Percentiles rank a stretch among this genome's conserved stretches.
Conservation (phyloP, 2,113 vertebrate species). For the Erpornis zantholeuca region DNA sequence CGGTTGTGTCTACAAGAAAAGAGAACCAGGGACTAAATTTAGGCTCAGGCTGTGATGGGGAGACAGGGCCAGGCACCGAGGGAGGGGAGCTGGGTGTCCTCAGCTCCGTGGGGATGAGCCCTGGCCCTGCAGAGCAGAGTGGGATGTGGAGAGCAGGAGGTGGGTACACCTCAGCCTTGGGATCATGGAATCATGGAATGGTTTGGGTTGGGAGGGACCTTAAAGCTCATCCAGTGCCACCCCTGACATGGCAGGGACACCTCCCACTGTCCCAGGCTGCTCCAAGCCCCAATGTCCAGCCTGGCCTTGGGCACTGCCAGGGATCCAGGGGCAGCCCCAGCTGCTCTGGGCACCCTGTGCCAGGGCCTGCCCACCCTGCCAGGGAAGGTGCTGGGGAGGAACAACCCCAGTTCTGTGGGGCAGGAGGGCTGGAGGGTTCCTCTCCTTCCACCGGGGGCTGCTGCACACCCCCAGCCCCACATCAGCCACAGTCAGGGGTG, state of each 20-base stretch:
- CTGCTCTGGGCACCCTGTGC: neutral
- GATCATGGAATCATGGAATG: neutral
- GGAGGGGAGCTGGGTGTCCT: neutral
- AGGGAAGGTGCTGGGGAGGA: neutral
- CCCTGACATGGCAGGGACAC: neutral
- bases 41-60: neutral
- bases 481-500: neutral
- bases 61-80: neutral
- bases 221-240: neutral
- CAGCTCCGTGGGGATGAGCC: neutral
- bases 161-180: neutral
- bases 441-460: fast-evolving
- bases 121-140: neutral
- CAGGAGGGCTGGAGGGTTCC: neutral
- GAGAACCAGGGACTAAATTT: conserved; percentile 8
- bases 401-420: fast-evolving
- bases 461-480: neutral
- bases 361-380: neutral
- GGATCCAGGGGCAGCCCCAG: neutral
- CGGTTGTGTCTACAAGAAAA: neutral
- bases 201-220: neutral
- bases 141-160: neutral
- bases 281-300: fast-evolving
- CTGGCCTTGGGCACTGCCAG: neutral
- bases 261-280: fast-evolving